Conservation (phyloP, 2,888 invertebrate genomes). For the Eilema depressum region DNA sequence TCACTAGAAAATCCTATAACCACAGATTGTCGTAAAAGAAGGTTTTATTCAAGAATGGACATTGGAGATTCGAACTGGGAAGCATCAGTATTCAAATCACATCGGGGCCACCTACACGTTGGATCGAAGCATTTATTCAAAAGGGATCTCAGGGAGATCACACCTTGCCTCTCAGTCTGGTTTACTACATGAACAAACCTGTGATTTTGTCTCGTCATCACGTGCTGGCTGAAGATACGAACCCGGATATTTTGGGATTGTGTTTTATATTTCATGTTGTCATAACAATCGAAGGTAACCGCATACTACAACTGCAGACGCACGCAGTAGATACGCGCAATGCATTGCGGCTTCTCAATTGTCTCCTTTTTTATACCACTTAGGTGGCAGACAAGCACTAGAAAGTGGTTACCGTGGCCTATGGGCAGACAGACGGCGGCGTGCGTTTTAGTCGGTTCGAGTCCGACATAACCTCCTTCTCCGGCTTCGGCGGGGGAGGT, state of each 20-base stretch:
- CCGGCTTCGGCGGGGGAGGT: too few species aligned
- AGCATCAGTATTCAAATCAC: slow-evolving; percentile 28
- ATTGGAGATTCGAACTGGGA: slow-evolving; percentile 15
- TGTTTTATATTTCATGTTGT: not conserved
- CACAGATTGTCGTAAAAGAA: not conserved
- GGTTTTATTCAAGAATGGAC: slow-evolving; percentile 10
- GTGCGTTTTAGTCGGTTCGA: too few species aligned
- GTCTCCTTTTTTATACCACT: too few species aligned
- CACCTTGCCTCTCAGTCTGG: slow-evolving; percentile 4
- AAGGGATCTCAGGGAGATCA: slow-evolving; percentile 8
- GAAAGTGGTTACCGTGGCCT: too few species aligned
- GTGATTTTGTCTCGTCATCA: not conserved
- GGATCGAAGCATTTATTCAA: slow-evolving; percentile 11
- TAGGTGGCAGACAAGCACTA: too few species aligned
- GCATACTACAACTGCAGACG: too few species aligned
- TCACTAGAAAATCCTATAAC: not conserved
- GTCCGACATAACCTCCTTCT: too few species aligned
- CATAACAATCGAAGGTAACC: too few species aligned
- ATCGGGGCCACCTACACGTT: slow-evolving; percentile 15
- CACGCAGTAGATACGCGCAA: too few species aligned
- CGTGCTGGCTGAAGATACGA: not conserved
- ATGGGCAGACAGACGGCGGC: too few species aligned
- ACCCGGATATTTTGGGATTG: not conserved
- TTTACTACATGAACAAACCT: not conserved
- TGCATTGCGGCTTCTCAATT: too few species aligned